phyloP scores from a whole-genome alignment of 2,113 vertebrate genomes.

The Anolis sagrei region DNA sequence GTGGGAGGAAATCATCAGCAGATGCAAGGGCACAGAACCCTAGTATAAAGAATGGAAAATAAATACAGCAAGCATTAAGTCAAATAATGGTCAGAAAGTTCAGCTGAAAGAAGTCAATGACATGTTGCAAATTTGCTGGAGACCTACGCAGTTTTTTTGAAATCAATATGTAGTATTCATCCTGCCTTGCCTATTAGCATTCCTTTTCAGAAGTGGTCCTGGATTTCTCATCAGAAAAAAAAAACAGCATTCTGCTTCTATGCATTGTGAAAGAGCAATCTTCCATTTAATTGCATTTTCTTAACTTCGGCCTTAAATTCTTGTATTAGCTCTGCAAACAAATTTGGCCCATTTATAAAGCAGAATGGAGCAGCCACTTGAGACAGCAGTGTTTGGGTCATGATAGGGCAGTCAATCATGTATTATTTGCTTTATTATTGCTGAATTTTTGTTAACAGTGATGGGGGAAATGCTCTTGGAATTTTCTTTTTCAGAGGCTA shows the following conservation, averaged over 20 bases:
- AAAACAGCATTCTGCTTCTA: background rate
- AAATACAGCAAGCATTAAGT: constrained; percentile 7
- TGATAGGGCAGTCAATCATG: background rate
- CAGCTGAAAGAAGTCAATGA: background rate
- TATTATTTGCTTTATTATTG: background rate
- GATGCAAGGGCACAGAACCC: constrained; percentile 13
- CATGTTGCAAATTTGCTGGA: background rate
- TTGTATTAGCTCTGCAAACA: constrained; percentile 1
- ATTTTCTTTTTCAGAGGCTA: background rate
- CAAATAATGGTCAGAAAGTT: constrained; percentile 22
- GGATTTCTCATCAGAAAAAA: constrained; percentile 19
- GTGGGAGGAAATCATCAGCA: background rate
- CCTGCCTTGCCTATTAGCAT: background rate
- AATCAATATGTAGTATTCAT: background rate
- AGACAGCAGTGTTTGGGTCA: background rate
- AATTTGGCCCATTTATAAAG: background rate
- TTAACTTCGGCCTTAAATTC: background rate
- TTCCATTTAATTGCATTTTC: background rate
- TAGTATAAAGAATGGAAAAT: constrained; percentile 23
- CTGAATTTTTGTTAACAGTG: background rate
- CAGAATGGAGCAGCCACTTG: background rate
- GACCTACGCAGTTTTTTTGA: background rate
- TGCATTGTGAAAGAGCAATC: background rate
- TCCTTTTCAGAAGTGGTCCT: constrained; percentile 14
- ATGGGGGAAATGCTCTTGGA: background rate